Evolutionary conservation across 2,888 invertebrate genomes (phyloP), one percentile per base, ranked within the genome.

Genomic region (Criorhina ranunculi): DNA sequence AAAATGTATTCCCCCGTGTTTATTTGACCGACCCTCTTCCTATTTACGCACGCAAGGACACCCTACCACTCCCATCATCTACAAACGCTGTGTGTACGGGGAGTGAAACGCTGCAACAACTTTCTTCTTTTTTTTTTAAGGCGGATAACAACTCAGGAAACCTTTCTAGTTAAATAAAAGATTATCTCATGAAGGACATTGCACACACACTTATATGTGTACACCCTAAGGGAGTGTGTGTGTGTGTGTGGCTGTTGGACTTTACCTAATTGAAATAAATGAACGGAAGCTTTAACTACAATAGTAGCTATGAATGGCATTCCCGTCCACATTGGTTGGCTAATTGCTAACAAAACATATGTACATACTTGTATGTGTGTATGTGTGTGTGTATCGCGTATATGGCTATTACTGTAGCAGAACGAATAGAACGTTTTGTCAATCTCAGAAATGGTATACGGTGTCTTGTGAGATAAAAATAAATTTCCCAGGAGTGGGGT

Each of bases 261-360:
- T 44, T 73, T 37, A 15, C 62, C 33, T 64, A 73, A 73, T 73
- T 73, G 53, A 73, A 73, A 64, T 64, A 73, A 73, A 64, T 64
- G 44, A 64, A 44, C 44, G 53, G 24, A 62, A 53, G 33, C 24
- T 44, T 44, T 62, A 49, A 49, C 59, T 37, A 12, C 44, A 19
- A 19, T 11, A 62, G 62, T 19, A 60, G 8, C 37, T 12, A 12
- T 8, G 42, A 33, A 59, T 59, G 35, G 4, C 31, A 31, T 49
- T 57, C 35, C 35, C 33, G 12, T 46, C 40, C 59, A 29, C 29
- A 62, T 42, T 53, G 24, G 31, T 12, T 62, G 42, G 33, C 62
- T 51, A 64, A 73, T 64, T 53, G 55, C 46, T 53, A 35, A 33
- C 62, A 55, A 53, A 53, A 73, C 55, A 53, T 24, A 31, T 15